These are phyloP conservation scores for Phengaris arion DNA, from an alignment of 2,888 invertebrate species.

Conservation along the genomic window DNA sequence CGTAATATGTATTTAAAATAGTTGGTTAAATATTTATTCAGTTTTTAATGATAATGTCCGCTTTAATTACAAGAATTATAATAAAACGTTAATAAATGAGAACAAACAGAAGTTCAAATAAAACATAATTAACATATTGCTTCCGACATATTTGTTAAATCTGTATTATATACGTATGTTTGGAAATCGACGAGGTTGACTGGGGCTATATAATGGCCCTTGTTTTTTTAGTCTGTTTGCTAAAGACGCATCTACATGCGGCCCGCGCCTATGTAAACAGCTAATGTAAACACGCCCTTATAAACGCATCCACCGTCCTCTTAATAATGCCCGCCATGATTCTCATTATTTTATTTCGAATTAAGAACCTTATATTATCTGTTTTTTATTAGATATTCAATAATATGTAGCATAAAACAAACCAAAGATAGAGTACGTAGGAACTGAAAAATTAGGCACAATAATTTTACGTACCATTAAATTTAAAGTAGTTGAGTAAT, in stretches of 20 bases:
- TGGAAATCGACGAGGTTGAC: conserved; percentile 41
- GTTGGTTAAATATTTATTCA: not conserved
- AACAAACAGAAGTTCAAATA: conserved; percentile 48
- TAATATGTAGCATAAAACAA: not conserved
- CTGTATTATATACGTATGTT: conserved; percentile 49
- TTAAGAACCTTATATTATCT: conserved; percentile 32
- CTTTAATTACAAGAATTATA: conserved; percentile 19
- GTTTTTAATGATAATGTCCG: not conserved
- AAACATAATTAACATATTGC: conserved; percentile 53
- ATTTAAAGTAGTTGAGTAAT: no score
- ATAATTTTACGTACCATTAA: no score
- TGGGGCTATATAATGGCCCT: conserved; percentile 61
- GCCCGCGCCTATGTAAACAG: conserved; percentile 70
- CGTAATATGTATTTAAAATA: not conserved
- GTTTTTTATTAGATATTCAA: not conserved
- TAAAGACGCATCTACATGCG: conserved; percentile 75
- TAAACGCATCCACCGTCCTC: conserved; percentile 59
- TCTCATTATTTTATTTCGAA: conserved; percentile 52
- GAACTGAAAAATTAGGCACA: not conserved
- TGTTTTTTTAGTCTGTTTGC: conserved; percentile 78
- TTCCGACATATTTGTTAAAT: conserved; percentile 51
- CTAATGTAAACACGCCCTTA: conserved; percentile 71
- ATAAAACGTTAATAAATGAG: conserved; percentile 41
- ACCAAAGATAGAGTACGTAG: not conserved
- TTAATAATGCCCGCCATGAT: conserved; percentile 60